phyloP scores from a whole-genome alignment of 2,113 vertebrate species.

The Rhadina sibilatrix region DNA sequence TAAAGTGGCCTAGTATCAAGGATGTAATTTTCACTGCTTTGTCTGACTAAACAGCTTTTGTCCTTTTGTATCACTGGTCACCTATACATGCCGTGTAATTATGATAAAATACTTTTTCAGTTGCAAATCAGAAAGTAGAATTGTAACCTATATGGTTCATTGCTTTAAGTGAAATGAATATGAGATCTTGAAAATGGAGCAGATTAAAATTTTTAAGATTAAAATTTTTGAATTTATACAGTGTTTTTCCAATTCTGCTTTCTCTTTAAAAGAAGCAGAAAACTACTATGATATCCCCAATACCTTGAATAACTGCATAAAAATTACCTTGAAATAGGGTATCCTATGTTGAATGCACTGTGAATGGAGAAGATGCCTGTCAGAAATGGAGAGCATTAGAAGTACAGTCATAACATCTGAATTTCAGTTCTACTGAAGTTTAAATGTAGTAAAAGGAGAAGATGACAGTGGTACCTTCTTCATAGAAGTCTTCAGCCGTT shows the following conservation, averaged over 20 bases:
- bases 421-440: background rate
- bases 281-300: background rate
- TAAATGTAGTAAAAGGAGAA: background rate
- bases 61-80: background rate
- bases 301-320: background rate
- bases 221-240: background rate
- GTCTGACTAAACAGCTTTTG: background rate
- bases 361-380: background rate
- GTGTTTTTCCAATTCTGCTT: background rate
- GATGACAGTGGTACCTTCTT: background rate
- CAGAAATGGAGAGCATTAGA: background rate
- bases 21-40: background rate
- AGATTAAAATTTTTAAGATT: background rate
- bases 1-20: background rate
- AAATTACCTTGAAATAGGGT: background rate
- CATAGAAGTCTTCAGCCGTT: background rate
- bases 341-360: background rate
- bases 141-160: background rate
- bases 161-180: background rate
- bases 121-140: background rate
- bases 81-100: background rate
- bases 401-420: background rate
- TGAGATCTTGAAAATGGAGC: background rate
- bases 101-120: background rate
- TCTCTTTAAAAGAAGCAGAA: background rate